Evolutionary conservation across 2,797 vertebrate species (phyloP).

Genomic region (Gymnoscopelus braueri): DNA sequence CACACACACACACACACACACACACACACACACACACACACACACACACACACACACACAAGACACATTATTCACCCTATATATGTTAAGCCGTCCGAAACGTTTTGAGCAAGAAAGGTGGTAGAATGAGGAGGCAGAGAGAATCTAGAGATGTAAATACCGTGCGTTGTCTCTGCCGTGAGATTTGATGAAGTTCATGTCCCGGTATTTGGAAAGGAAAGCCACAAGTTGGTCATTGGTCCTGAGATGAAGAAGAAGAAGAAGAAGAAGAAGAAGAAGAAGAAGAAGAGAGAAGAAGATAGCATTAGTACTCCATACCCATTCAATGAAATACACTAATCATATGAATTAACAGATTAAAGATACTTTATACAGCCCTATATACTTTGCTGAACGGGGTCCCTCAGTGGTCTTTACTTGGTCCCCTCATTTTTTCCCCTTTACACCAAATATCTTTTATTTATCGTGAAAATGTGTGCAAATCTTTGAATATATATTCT

Average conservation of each 20-base stretch:
- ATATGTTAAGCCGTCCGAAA: background rate
- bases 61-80: background rate
- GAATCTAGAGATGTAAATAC: slow-evolving; percentile 64
- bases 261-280: slow-evolving; percentile 6
- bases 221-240: slow-evolving; percentile 94
- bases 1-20: background rate
- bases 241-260: slow-evolving; percentile 75
- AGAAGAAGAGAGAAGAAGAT: background rate
- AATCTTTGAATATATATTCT: too few relatives aligned
- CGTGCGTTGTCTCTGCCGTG: slow-evolving; percentile 97
- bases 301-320: too few relatives aligned
- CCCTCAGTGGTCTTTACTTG: too few relatives aligned
- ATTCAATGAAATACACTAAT: too few relatives aligned
- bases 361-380: too few relatives aligned
- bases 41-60: background rate
- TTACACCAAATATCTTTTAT: too few relatives aligned
- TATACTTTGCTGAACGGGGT: too few relatives aligned
- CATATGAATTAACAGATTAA: too few relatives aligned
- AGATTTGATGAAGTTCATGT: slow-evolving; percentile 97
- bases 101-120: background rate
- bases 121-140: background rate
- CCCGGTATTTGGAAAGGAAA: slow-evolving; percentile 91
- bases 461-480: too few relatives aligned
- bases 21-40: too few relatives aligned
- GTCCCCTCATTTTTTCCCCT: too few relatives aligned